Base-by-base conservation (phyloP, 2,888 invertebrate genomes). In the Cristatella mucedo region DNA sequence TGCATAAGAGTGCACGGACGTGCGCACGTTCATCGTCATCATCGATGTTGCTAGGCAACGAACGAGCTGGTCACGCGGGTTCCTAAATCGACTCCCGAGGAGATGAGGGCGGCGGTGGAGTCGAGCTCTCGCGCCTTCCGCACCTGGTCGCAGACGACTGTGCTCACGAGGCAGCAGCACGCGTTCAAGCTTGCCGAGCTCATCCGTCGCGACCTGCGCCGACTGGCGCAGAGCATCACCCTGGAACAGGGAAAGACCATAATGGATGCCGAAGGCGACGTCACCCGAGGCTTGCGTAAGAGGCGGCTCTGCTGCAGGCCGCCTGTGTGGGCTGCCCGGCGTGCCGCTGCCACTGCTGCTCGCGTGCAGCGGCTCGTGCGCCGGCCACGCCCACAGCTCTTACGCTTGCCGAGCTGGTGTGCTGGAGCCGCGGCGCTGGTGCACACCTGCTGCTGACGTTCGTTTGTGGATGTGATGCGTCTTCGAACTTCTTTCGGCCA, bases 251-350 rank as follows among this genome's bases (percentile, higher is more conserved):
- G 97, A 41, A 97, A 97, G 66, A 97, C 97, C 0, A 70, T 86
- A 47, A 77, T 79, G 9, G 97, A 97, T 70, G 95, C 97, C 1
- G 91, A 95, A 64, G 97, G 97, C 29, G 97, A 99, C 69, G 93
- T 97, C 2, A 74, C 87, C 44, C 75, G 97, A 61, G 97, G 97
- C 44, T 74, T 97, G 44, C 97, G 87, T 87, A 72, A 78, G 83
- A 77, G 45, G 43, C 48, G 33, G n/a, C n/a, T n/a, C n/a, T n/a
- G n/a, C n/a, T n/a, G n/a, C n/a, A n/a, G n/a, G n/a, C n/a, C n/a
- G n/a, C n/a, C n/a, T n/a, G n/a, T n/a, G n/a, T n/a, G n/a, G n/a
- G n/a, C n/a, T n/a, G n/a, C n/a, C n/a, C n/a, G n/a, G n/a, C n/a
- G n/a, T n/a, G n/a, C n/a, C n/a, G n/a, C n/a, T n/a, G n/a, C n/a